Percentiles rank a stretch among this genome's conserved stretches.
phyloP scores from a whole-genome alignment of 2,113 vertebrate species.

The Prunella fulvescens region DNA sequence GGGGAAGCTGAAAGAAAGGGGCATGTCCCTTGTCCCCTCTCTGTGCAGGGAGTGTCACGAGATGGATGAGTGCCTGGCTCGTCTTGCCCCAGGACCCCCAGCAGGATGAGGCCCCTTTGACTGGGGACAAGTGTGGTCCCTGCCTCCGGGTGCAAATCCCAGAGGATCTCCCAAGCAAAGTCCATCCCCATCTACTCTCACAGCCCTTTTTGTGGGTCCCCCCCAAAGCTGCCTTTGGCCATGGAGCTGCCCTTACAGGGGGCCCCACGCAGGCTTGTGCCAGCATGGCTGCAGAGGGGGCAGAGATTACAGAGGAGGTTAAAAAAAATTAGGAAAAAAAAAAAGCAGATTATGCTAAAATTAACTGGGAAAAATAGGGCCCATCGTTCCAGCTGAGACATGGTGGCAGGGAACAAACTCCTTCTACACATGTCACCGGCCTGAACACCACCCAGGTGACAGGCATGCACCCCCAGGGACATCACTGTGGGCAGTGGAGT shows the following conservation, averaged over 20 bases:
- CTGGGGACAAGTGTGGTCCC: fast-evolving
- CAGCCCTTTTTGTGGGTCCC: background rate
- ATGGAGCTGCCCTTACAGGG: background rate
- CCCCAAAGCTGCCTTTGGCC: background rate
- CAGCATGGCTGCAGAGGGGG: background rate
- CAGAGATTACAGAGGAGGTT: conserved; percentile 11
- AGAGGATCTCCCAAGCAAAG: background rate
- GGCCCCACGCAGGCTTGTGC: background rate
- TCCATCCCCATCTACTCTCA: background rate
- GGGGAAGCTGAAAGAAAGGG: conserved; percentile 9
- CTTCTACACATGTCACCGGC: fast-evolving
- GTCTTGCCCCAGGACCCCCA: fast-evolving
- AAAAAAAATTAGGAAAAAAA: background rate
- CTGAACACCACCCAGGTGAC: background rate
- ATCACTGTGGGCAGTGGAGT: fast-evolving
- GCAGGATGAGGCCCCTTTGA: background rate
- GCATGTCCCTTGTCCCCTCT: background rate
- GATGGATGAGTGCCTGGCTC: background rate
- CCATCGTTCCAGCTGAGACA: background rate
- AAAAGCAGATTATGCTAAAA: conserved; percentile 46
- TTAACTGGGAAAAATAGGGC: conserved; percentile 43
- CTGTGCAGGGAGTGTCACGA: background rate
- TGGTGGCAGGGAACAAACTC: background rate
- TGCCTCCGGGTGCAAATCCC: background rate
- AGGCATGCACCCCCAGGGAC: fast-evolving